Conservation (phyloP, 2,888 invertebrate species). For the Microdon myrmicae region DNA sequence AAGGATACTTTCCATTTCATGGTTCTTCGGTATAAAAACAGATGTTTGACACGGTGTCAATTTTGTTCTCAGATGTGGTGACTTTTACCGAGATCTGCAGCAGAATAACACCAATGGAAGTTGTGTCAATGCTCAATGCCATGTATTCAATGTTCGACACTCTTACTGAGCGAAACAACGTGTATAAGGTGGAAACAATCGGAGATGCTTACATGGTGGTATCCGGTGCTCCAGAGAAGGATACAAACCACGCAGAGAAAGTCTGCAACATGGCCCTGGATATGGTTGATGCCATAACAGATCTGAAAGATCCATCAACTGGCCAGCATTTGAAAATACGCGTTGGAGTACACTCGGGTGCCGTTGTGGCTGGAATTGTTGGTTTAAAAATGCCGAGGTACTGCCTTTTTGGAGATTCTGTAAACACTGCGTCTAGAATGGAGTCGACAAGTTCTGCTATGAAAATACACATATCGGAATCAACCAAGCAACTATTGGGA, state of each 20-base stretch:
- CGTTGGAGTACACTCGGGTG: conserved; percentile 90
- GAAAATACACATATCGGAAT: conserved; percentile 94
- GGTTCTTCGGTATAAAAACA: conserved; percentile 65
- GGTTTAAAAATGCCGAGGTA: conserved; percentile 89
- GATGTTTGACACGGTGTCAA: conserved; percentile 97
- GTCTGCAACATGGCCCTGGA: conserved; percentile 96
- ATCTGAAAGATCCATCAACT: conserved; percentile 91
- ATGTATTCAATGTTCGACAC: conserved; percentile 98
- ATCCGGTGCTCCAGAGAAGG: conserved; percentile 92
- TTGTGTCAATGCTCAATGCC: conserved; percentile 95
- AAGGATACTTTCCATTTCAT: not conserved
- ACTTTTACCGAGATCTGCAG: conserved; percentile 98
- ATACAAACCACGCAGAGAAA: conserved; percentile 88
- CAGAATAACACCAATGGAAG: conserved; percentile 95
- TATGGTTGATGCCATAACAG: conserved; percentile 93
- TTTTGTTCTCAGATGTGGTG: conserved; percentile 97
- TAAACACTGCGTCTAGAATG: conserved; percentile 92
- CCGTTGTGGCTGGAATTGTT: conserved; percentile 93
- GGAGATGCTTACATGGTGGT: conserved; percentile 99
- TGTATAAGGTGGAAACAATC: conserved; percentile 98
- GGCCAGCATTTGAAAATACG: conserved; percentile 85
- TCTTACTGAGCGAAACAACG: conserved; percentile 89
- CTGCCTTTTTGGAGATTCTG: conserved; percentile 83
- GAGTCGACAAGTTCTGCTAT: conserved; percentile 92
- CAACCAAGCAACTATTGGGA: conserved; percentile 81